Percentiles rank a stretch among this genome's conserved stretches.
phyloP scores from a whole-genome alignment of 2,888 invertebrate genomes.

The Panopea generosa region DNA sequence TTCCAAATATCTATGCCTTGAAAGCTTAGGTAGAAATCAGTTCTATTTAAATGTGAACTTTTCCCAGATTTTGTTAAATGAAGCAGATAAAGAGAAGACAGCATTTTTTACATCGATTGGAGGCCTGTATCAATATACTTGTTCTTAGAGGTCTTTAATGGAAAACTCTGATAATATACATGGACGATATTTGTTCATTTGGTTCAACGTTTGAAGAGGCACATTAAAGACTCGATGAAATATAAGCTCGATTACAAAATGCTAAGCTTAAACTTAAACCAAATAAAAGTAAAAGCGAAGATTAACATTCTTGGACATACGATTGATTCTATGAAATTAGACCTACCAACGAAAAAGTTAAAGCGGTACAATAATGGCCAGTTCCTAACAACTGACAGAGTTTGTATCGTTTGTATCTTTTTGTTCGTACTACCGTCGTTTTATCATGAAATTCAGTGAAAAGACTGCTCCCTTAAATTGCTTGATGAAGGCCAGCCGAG shows the following conservation, averaged over 20 bases:
- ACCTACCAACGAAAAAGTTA: conserved; percentile 32
- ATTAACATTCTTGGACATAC: conserved; percentile 53
- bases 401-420: conserved; percentile 43
- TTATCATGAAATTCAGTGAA: conserved; percentile 42
- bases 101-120: conserved; percentile 10
- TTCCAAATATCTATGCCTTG: conserved; percentile 41
- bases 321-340: conserved; percentile 36
- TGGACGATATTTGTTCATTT: conserved; percentile 33
- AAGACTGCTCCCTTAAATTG: conserved; percentile 33
- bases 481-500: conserved; percentile 28
- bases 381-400: conserved; percentile 7
- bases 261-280: conserved; percentile 53
- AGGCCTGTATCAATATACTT: conserved; percentile 22
- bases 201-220: conserved; percentile 45
- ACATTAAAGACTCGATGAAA: conserved; percentile 41
- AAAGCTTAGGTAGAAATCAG: conserved; percentile 18
- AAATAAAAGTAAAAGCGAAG: conserved; percentile 34
- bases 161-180: conserved; percentile 29
- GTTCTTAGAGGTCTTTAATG: conserved; percentile 31
- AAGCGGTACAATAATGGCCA: conserved; percentile 35
- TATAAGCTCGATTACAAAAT: conserved; percentile 41
- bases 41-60: conserved; percentile 29
- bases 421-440: conserved; percentile 47
- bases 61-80: conserved; percentile 22
- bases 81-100: conserved; percentile 25